Evolutionary conservation across 2,113 vertebrate genomes (phyloP).

Genomic region (Megalops atlanticus): DNA sequence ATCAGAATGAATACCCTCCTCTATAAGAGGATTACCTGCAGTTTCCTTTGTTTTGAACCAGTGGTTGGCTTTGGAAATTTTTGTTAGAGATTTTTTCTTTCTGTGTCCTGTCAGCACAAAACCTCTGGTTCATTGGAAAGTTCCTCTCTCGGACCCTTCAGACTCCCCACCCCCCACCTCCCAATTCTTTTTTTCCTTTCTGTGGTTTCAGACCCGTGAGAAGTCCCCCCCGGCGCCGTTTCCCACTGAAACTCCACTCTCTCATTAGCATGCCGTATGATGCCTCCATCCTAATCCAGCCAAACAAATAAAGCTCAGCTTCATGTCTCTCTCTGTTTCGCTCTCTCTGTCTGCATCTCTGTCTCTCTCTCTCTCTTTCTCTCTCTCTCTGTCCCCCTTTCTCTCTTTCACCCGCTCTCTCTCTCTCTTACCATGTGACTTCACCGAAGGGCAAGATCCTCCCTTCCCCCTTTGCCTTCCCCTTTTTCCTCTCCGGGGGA

Average conservation of each 20-base stretch:
- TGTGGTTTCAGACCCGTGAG: not conserved
- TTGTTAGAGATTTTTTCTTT: not conserved
- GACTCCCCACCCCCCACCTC: not conserved
- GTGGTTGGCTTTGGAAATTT: not conserved
- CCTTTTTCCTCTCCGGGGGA: slow-evolving; percentile 13
- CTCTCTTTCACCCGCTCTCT: not conserved
- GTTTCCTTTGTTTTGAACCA: not conserved
- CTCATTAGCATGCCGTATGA: slow-evolving; percentile 12
- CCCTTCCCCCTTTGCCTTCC: not conserved
- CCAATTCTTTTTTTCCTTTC: not conserved
- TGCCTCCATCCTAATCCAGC: not conserved
- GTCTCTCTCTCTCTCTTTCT: not conserved
- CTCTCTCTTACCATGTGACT: not conserved
- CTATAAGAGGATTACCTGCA: not conserved
- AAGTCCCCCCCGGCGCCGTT: not conserved
- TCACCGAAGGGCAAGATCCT: not conserved
- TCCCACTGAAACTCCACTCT: not conserved
- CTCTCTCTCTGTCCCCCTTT: not conserved
- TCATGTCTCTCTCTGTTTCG: not conserved
- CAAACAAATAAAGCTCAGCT: not conserved
- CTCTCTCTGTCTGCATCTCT: not conserved
- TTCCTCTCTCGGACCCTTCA: not conserved
- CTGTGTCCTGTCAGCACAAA: not conserved
- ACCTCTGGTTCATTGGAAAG: not conserved
- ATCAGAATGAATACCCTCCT: not conserved